Evolutionary conservation across 2,113 vertebrate species (phyloP), one percentile per base, ranked within the genome.

Genomic region (Oryzias woworae): DNA sequence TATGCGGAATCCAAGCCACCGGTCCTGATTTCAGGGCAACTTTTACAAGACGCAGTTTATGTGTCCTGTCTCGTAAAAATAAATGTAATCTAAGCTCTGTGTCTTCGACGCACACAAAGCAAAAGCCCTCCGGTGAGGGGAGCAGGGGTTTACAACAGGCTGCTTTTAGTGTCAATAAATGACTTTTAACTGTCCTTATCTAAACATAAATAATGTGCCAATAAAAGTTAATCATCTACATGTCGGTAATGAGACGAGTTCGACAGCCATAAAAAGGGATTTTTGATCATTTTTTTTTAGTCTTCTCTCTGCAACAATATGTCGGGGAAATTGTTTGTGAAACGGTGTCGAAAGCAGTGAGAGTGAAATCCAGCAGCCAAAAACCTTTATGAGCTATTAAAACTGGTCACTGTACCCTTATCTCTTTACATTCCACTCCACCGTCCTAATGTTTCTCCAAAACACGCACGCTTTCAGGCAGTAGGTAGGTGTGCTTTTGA

Each of bases 131-230:
- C 14, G 26, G 17, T 16, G 44, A 17, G 45, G 58, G 13, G 49
- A 68, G 69, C 73, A 24, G 66, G 50, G 70, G 68, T 69, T 73
- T 61, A 69, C 53, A 31, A 71, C 69, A 42, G 62, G 44, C 60
- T 62, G 58, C 46, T 56, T 77, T 81, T 71, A 84, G 62, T 75
- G 81, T 74, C 77, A 58, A 26, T 62, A 5, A 5, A 7, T 62
- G 70, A 78, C 77, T 83, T 75, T 88, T 81, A 79, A 77, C 85
- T 80, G 80, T 74, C 83, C 86, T 90, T 91, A 91, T 92, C 88
- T 85, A 80, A 85, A 91, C 86, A 92, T 92, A 92, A 93, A 93
- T 92, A 92, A 88, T 92, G 85, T 71, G 75, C 72, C 78, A 81
- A 62, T 89, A 92, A 90, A 91, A 69, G 85, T 88, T 77, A 91